Percentiles rank a stretch among this genome's conserved stretches.
Conservation (phyloP, 2,113 vertebrate species). For the Dicaeum eximium region DNA sequence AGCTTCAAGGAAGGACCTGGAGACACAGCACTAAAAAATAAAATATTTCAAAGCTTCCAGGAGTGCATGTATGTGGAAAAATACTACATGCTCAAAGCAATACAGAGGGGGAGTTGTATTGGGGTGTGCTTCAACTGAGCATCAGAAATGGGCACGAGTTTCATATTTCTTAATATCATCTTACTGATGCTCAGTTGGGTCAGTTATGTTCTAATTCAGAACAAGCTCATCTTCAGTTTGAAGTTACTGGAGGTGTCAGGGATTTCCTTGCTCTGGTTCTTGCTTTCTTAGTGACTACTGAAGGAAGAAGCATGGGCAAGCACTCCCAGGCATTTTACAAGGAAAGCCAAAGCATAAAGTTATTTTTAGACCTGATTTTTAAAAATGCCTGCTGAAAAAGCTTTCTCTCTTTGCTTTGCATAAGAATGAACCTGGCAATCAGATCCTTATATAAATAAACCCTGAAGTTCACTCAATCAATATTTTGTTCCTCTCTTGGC, state of each 20-base stretch:
- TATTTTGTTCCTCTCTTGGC: conserved; percentile 27
- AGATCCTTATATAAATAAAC: conserved; percentile 52
- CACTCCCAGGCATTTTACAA: background rate
- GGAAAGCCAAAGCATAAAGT: background rate
- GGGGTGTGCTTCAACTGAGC: background rate
- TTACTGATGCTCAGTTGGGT: background rate
- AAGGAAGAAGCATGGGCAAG: background rate
- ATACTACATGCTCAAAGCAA: background rate
- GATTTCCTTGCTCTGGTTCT: background rate
- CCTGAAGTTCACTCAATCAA: background rate
- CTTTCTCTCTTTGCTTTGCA: conserved; percentile 22
- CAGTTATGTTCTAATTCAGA: background rate
- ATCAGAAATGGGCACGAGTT: background rate
- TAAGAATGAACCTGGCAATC: conserved; percentile 49
- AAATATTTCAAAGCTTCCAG: background rate
- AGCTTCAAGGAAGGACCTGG: background rate
- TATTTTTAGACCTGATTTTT: conserved; percentile 29
- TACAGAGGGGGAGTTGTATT: background rate
- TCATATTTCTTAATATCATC: background rate
- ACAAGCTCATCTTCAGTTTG: background rate
- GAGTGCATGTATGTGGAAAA: background rate
- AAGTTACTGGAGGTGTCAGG: background rate
- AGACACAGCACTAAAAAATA: background rate
- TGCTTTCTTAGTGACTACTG: background rate
- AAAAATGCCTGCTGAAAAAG: background rate